These are phyloP conservation scores for Periophthalmus magnuspinnatus DNA, from an alignment of 2,797 vertebrate species.

Conservation along the genomic window DNA sequence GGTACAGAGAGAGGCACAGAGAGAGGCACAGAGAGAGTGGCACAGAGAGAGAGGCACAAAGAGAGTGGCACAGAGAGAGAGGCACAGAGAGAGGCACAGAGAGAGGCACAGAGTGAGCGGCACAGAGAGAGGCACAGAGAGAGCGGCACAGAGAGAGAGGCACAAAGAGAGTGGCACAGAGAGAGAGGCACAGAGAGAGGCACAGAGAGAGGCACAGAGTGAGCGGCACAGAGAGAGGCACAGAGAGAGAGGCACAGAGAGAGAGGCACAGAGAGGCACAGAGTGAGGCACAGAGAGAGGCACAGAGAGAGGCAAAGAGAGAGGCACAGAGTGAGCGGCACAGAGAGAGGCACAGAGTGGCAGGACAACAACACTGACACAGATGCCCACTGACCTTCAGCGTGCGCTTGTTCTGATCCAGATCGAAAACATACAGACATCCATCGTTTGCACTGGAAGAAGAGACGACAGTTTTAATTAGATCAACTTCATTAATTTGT, in stretches of 20 bases:
- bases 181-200: no score
- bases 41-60: conserved; percentile 6
- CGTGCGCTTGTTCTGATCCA: conserved; percentile 86
- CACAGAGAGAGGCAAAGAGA: not conserved
- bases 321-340: conserved; percentile 3
- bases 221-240: not conserved
- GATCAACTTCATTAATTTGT: not conserved
- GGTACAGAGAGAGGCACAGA: not conserved
- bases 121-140: no score
- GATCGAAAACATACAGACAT: conserved; percentile 90
- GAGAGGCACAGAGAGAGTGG: no score
- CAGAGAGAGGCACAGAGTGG: no score
- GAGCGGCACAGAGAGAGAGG: no score
- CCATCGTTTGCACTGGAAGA: conserved; percentile 87
- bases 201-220: no score
- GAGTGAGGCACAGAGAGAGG: conserved; percentile 51
- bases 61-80: not conserved
- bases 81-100: not conserved
- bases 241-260: not conserved
- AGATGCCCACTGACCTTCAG: conserved; percentile 79
- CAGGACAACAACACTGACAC: not conserved
- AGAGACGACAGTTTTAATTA: conserved; percentile 8
- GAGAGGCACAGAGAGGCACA: conserved; percentile 48
- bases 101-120: not conserved
- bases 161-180: conserved; percentile 1